Conservation (phyloP, 2,113 vertebrate genomes). For the Aegotheles bennettii region DNA sequence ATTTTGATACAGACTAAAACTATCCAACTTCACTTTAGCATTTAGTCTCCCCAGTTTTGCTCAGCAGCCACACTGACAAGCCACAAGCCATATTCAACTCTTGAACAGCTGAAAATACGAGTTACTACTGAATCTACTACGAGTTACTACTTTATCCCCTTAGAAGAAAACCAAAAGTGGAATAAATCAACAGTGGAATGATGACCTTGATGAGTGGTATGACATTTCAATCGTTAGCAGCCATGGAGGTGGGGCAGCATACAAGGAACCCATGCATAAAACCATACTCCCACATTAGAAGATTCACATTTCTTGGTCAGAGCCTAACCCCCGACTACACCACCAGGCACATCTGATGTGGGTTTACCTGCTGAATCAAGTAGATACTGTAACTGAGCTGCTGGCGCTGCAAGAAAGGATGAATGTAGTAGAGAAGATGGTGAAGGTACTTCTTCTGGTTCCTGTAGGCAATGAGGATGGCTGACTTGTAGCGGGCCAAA, state of each 20-base stretch:
- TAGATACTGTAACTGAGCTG: constrained; percentile 72
- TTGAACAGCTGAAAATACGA: neutral
- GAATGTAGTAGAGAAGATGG: constrained; percentile 70
- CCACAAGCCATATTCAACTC: neutral
- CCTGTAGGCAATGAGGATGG: constrained; percentile 68
- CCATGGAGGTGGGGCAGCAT: neutral
- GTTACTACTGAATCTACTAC: too few relatives aligned
- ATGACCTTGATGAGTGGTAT: neutral
- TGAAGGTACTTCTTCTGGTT: constrained; percentile 62
- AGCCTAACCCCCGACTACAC: neutral
- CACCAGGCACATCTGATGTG: neutral
- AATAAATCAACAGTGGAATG: neutral
- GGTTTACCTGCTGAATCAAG: constrained; percentile 72
- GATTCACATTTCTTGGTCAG: neutral
- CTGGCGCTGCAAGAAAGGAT: constrained; percentile 74
- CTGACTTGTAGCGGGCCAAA: constrained; percentile 62
- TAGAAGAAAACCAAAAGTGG: neutral
- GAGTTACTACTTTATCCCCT: neutral
- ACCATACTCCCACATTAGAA: neutral
- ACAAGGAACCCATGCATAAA: neutral
- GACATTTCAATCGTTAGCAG: neutral
- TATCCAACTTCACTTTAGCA: neutral
- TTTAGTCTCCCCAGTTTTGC: neutral
- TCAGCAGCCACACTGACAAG: neutral
- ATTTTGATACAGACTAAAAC: neutral